Percentiles rank a stretch among this genome's conserved stretches.
phyloP scores from a whole-genome alignment of 2,797 vertebrate genomes.

The Florisuga fusca region DNA sequence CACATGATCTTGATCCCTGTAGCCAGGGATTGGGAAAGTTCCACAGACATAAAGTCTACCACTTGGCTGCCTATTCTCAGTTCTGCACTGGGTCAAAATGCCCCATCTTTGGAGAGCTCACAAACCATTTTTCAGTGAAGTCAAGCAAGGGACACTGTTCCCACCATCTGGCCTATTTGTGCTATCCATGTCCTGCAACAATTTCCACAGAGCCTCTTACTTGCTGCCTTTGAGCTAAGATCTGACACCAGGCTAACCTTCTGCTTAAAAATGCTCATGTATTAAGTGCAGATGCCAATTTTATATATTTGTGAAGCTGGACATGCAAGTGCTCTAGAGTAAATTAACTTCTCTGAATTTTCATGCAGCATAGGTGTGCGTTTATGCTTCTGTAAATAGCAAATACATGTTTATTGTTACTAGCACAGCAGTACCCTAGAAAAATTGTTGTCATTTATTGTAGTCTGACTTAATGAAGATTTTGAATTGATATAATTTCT shows the following conservation, averaged over 20 bases:
- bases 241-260: background rate
- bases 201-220: background rate
- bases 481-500: constrained; percentile 35
- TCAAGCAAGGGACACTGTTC: background rate
- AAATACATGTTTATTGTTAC: background rate
- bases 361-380: background rate
- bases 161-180: fast-evolving
- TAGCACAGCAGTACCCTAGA: background rate
- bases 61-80: background rate
- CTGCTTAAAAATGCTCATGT: background rate
- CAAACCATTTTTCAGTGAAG: background rate
- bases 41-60: background rate
- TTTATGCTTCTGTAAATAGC: background rate
- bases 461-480: background rate
- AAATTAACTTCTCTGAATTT: background rate
- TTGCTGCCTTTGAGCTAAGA: background rate
- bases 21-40: background rate
- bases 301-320: background rate
- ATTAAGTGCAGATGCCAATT: background rate
- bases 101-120: background rate
- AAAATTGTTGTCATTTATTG: background rate
- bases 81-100: background rate
- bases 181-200: background rate
- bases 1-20: background rate
- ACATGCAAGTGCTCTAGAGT: background rate